Base-by-base conservation (phyloP, 2,888 invertebrate genomes). In the Colletes collaris region DNA sequence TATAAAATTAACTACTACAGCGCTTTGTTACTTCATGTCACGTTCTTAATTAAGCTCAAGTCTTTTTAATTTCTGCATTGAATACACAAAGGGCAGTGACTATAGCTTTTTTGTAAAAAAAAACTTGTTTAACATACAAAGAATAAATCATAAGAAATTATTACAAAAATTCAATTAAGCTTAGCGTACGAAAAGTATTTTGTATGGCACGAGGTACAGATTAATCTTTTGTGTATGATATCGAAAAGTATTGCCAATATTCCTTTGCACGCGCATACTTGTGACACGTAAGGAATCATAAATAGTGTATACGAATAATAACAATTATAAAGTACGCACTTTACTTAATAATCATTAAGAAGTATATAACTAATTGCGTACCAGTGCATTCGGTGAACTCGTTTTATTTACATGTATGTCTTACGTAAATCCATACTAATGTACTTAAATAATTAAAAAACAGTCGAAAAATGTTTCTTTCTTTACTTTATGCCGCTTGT, bases 141-240 rank as follows among this genome's bases (percentile, higher is more conserved):
- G 46, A 74, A 66, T 63, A 53, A 66, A 71, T 58, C 35, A 66
- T 65, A 37, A 69, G 27, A 71, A 73, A 67, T 78, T 49, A 72
- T 64, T 27, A 27, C 27, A 58, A 82, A 19, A 80, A 74, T 79
- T 76, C 4, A 79, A 73, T 62, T 70, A 75, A 86, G 68, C 68
- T 86, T 69, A 78, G 63, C 56, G 40, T 79, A 78, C 64, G 40
- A 71, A 78, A 68, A 74, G 58, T 63, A 56, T 59, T 53, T 86
- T 75, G 73, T 86, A 86, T 86, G 81, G 84, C 85, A 86, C 81
- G 72, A 86, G 70, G 82, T 81, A 84, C 86, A 81, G 80, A 85
- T 78, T 75, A 37, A 72, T 60, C 44, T 64, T 66, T 37, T 55
- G 67, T 52, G 37, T 71, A 70, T 53, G n/a, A 68, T 71, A 77